Base-by-base conservation (phyloP, 2,888 invertebrate species). In the Arge pagana region DNA sequence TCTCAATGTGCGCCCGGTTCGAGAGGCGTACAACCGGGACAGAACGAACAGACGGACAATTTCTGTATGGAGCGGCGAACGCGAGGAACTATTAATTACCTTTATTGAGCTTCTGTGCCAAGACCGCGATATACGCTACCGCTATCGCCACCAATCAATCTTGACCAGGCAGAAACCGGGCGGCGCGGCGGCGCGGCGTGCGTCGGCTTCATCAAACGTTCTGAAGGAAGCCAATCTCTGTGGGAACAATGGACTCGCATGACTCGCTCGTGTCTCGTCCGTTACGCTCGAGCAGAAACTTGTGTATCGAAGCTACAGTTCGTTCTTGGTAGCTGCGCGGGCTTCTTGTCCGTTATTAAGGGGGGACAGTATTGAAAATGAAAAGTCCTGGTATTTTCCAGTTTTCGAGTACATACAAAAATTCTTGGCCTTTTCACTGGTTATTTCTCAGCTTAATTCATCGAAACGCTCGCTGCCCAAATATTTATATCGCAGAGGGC, bases 71-170 rank as follows among this genome's bases (percentile, higher is more conserved):
- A 26, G 28, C 10, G 28, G 8, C 28, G 31, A 31, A 10, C 11
- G 33, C 11, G 13, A 33, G n/a, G 55, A 58, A 63, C 71, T 70
- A 72, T 71, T 72, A 72, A 72, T 72, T 72, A 71, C 69, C 68
- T 66, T 68, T 70, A 72, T 72, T 70, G 71, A 70, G 71, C 71
- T 72, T 68, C 71, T 62, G 71, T 68, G 64, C 62, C 66, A 65
- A 66, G 40, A 40, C 28, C 13, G 50, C 19, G 31, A 35, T 21
- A 53, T 21, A 23, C 40, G 40, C 50, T 48, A 67, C 67, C 69
- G 70, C 66, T 74, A 74, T 74, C 74, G 66, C 65, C 63, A 67
- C 65, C 73, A 70, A 74, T 73, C 73, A 73, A 73, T 74, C 74
- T 74, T 66, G 59, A 63, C 57, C 54, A 65, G 63, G 45, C 37